Conservation (phyloP, 2,888 invertebrate species). For the Papilio elwesi region DNA sequence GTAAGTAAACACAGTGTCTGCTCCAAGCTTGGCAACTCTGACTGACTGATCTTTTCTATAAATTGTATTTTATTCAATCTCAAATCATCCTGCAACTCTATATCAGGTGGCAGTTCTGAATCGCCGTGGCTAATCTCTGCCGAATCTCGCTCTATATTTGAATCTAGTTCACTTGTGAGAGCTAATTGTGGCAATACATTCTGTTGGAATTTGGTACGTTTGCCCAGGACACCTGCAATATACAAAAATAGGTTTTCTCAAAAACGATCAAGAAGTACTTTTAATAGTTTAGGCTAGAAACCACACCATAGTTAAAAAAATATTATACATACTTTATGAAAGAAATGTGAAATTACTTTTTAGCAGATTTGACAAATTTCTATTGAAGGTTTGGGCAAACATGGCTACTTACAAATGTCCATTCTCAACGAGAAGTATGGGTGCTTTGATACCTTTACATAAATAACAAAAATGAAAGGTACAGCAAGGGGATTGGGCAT, state of each 20-base stretch:
- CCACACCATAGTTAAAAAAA: no score
- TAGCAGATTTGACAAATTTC: no score
- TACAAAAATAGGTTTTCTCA: background rate
- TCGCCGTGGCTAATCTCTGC: constrained; percentile 78
- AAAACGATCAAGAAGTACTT: no score
- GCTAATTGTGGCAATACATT: constrained; percentile 92
- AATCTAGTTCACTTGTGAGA: constrained; percentile 84
- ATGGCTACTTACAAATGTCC: no score
- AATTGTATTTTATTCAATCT: constrained; percentile 91
- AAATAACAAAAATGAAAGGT: no score
- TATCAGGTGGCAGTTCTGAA: constrained; percentile 85
- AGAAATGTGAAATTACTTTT: no score
- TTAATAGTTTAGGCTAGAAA: no score
- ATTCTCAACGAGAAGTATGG: no score
- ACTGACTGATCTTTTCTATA: constrained; percentile 77
- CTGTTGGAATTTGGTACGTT: constrained; percentile 95
- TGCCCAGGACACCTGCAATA: constrained; percentile 89
- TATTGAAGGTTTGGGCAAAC: no score
- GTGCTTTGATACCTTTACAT: no score
- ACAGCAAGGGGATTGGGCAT: no score
- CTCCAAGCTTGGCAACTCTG: constrained; percentile 87
- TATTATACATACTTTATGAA: no score
- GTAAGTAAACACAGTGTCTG: constrained; percentile 91
- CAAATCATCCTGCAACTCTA: constrained; percentile 93
- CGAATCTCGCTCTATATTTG: constrained; percentile 69